Evolutionary conservation across 2,888 invertebrate species (phyloP), one percentile per base, ranked within the genome.

Genomic region (Eugnorisma glareosa): DNA sequence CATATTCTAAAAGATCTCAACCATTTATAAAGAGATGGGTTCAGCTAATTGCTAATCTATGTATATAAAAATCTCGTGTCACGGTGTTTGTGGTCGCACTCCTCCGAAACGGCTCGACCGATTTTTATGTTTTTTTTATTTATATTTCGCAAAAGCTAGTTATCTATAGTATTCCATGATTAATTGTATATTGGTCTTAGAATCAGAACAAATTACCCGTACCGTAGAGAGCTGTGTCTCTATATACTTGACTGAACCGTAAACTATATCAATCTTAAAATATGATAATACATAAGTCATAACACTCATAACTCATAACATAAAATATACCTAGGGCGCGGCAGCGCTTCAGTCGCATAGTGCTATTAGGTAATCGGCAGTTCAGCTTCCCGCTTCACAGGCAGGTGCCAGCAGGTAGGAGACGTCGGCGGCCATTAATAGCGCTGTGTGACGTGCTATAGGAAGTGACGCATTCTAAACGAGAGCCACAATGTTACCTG

Each of bases 401-500:
- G 70, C 61, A 76, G 43, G 18, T 64, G 40, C 51, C 28, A 59
- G 31, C 59, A 66, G 43, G 57, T 67, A 72, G 48, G 61, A 31
- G 67, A n/a, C 70, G 48, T 61, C 57, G 69, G 51, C 43, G 0
- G 48, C 75, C 75, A 85, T 77, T 79, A 77, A 85, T 87, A 87
- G 81, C 68, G 79, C 82, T 66, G 67, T 87, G 61, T 81, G 81
- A 79, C 73, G 75, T 64, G 54, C 31, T 61, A 64, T 73, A 77
- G 81, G 82, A 89, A 85, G 66, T 87, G 89, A 89, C 79, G 87
- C 76, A 78, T 64, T 74, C 45, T 67, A 37, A 73, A 54, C 35
- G 72, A 77, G 51, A 73, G 68, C 71, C 73, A 67, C 77, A 78
- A 70, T 73, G 40, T 71, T 78, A 59, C 75, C 74, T 71, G 74